Evolutionary conservation across 2,113 vertebrate genomes (phyloP).

Genomic region (Laticauda colubrina): DNA sequence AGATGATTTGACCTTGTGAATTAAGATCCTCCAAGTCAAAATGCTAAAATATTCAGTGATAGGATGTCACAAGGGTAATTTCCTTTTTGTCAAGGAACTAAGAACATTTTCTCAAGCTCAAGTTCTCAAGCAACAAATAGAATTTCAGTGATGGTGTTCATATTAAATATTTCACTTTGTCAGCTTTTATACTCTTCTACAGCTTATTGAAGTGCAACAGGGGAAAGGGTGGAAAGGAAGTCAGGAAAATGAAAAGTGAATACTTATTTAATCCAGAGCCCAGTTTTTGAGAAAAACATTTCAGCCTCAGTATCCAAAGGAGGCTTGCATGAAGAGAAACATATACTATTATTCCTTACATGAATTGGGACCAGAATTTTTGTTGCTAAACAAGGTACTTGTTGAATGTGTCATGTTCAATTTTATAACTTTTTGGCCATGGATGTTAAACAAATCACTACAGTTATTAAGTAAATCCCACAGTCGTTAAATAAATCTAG

Average conservation of each 20-base stretch:
- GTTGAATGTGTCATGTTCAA: not conserved
- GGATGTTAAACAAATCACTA: not conserved
- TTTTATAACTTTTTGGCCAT: not conserved
- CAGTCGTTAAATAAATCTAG: not conserved
- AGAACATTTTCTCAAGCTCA: not conserved
- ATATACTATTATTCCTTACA: not conserved
- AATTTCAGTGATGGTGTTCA: not conserved
- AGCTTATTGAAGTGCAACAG: conserved; percentile 4
- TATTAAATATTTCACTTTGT: not conserved
- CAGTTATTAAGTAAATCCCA: not conserved
- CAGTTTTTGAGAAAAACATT: not conserved
- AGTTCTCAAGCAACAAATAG: not conserved
- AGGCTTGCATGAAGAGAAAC: not conserved
- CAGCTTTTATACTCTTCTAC: not conserved
- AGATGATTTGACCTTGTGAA: not conserved
- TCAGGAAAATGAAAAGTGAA: not conserved
- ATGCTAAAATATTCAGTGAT: not conserved
- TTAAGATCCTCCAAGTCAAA: not conserved
- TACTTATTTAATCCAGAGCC: not conserved
- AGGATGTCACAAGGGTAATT: not conserved
- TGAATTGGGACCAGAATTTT: not conserved
- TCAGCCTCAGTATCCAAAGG: not conserved
- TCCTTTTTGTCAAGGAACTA: not conserved
- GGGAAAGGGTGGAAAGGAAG: not conserved
- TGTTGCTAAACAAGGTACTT: not conserved